These are phyloP conservation scores for Theodoxus fluviatilis DNA, from an alignment of 2,888 invertebrate genomes.

Conservation along the genomic window DNA sequence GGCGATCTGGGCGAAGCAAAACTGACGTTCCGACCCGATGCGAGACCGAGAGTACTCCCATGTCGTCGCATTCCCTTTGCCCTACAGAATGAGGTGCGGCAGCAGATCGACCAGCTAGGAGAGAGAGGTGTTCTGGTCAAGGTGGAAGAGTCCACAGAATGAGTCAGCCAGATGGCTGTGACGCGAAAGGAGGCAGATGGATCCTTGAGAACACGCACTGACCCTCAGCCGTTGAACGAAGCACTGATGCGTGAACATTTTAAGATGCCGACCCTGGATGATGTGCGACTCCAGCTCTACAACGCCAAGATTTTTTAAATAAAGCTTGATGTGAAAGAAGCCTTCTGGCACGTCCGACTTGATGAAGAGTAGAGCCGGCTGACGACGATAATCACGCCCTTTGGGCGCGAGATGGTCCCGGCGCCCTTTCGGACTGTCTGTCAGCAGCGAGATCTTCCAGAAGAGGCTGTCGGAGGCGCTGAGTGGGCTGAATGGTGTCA, in stretches of 20 bases:
- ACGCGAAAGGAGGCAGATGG: conserved; percentile 25
- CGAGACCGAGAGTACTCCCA: conserved; percentile 26
- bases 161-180: conserved; percentile 35
- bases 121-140: conserved; percentile 25
- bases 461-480: conserved; percentile 31
- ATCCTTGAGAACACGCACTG: conserved; percentile 31
- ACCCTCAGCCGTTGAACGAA: conserved; percentile 37
- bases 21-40: conserved; percentile 16
- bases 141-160: conserved; percentile 28
- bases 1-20: conserved; percentile 26
- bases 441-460: conserved; percentile 36
- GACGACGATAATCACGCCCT: conserved; percentile 42
- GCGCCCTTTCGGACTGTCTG: conserved; percentile 17
- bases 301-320: conserved; percentile 37
- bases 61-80: conserved; percentile 29
- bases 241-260: conserved; percentile 31
- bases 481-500: conserved; percentile 29
- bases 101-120: conserved; percentile 24
- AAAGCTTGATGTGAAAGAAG: conserved; percentile 39
- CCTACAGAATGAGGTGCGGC: conserved; percentile 27
- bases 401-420: conserved; percentile 34
- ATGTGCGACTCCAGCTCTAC: conserved; percentile 36
- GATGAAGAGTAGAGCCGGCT: conserved; percentile 35
- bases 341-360: conserved; percentile 36
- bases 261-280: conserved; percentile 36